Conservation (phyloP, 2,797 vertebrate genomes). For the Numenius phaeopus region DNA sequence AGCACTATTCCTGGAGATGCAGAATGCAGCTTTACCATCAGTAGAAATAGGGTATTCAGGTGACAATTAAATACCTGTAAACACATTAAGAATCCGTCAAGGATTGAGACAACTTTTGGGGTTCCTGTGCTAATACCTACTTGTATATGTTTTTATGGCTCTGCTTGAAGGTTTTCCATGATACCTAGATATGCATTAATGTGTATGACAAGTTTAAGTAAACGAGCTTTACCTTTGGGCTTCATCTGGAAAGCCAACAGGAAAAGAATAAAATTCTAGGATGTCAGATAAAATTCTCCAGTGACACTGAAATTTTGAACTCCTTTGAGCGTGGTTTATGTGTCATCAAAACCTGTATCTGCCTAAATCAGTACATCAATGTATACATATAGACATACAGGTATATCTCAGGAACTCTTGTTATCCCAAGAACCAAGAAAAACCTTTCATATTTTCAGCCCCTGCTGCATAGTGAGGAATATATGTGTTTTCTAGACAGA, state of each 20-base stretch:
- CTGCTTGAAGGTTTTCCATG: not conserved
- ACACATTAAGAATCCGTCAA: not conserved
- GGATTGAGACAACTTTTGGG: not conserved
- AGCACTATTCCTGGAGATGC: slow-evolving; percentile 28
- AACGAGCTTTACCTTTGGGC: not conserved
- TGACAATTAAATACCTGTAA: slow-evolving; percentile 34
- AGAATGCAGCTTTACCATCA: slow-evolving; percentile 16
- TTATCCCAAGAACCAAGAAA: not conserved
- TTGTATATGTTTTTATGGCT: not conserved
- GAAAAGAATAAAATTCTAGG: not conserved
- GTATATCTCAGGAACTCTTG: not conserved
- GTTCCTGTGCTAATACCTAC: slow-evolving; percentile 24
- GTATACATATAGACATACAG: not conserved
- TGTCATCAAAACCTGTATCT: not conserved
- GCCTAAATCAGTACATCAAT: not conserved
- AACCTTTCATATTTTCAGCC: not conserved
- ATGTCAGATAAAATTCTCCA: not conserved
- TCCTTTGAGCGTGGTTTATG: not conserved
- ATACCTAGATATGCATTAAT: not conserved
- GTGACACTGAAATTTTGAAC: not conserved
- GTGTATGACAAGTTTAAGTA: not conserved
- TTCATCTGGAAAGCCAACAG: not conserved
- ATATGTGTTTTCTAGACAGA: not conserved
- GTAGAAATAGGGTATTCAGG: not conserved
- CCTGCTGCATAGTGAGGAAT: not conserved